Evolutionary conservation across 1,140 invertebrate species (phyloP).

Genomic region (Rhopalosiphum padi): DNA sequence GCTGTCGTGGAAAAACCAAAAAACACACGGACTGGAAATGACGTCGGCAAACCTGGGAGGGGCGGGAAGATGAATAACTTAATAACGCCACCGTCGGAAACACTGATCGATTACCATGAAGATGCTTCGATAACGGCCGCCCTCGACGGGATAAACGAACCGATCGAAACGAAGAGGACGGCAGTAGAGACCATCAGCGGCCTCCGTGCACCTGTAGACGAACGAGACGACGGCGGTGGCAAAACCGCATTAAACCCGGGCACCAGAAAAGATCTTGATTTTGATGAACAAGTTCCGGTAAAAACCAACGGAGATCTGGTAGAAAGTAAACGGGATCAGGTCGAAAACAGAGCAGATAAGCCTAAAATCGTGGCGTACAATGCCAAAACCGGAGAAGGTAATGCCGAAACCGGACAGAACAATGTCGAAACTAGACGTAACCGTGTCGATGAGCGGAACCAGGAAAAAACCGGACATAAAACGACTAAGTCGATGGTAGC

Average conservation of each 20-base stretch:
- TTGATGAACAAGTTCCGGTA: background rate
- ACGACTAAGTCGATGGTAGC: background rate
- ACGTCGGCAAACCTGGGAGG: background rate
- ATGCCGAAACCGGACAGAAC: no score
- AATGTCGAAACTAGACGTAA: background rate
- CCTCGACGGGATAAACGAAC: background rate
- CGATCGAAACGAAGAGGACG: background rate
- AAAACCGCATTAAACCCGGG: background rate
- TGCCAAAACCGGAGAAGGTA: no score
- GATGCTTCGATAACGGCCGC: background rate
- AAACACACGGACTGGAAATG: background rate
- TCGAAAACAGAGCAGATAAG: no score
- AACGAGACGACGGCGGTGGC: background rate
- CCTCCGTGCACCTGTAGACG: background rate
- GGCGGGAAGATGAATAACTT: background rate
- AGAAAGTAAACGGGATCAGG: no score
- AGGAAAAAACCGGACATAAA: background rate
- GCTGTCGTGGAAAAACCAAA: background rate
- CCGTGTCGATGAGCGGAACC: background rate
- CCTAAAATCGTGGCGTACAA: no score
- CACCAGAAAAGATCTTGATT: background rate
- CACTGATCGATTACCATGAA: background rate
- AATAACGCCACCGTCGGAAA: background rate
- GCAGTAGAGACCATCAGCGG: background rate
- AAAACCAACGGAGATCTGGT: no score